Conservation (phyloP, 2,797 vertebrate genomes). For the Galagoides demidoff region DNA sequence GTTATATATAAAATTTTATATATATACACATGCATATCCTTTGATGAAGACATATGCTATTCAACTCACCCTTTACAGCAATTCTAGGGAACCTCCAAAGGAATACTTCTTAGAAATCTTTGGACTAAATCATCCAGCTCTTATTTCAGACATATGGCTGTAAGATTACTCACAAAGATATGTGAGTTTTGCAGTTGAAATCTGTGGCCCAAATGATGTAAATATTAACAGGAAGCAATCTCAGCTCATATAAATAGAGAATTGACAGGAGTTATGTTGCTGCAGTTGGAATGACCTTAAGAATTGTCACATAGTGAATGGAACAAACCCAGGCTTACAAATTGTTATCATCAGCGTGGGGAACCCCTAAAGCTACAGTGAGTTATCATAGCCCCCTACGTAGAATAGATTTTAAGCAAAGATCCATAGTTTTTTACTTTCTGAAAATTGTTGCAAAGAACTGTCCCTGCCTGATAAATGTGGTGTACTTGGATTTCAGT, state of each 20-base stretch:
- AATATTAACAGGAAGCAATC: not conserved
- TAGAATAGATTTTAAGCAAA: not conserved
- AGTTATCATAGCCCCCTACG: not conserved
- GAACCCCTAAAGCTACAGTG: not conserved
- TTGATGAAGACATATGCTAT: not conserved
- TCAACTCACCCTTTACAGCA: rapidly evolving
- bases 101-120: too few species aligned
- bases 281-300: not conserved
- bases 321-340: not conserved
- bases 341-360: not conserved
- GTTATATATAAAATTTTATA: too few species aligned
- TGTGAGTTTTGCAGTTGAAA: not conserved
- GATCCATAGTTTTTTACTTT: not conserved
- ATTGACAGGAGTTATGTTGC: not conserved
- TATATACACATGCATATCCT: not conserved
- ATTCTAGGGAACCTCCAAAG: not conserved
- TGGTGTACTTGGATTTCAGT: not conserved
- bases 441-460: not conserved
- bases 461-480: not conserved
- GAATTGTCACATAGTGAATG: too few species aligned
- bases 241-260: not conserved
- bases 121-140: not conserved
- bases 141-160: not conserved
- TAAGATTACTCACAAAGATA: not conserved
- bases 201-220: not conserved